Conservation (phyloP, 2,888 invertebrate genomes). For the Eumacrocentrus americanus region DNA sequence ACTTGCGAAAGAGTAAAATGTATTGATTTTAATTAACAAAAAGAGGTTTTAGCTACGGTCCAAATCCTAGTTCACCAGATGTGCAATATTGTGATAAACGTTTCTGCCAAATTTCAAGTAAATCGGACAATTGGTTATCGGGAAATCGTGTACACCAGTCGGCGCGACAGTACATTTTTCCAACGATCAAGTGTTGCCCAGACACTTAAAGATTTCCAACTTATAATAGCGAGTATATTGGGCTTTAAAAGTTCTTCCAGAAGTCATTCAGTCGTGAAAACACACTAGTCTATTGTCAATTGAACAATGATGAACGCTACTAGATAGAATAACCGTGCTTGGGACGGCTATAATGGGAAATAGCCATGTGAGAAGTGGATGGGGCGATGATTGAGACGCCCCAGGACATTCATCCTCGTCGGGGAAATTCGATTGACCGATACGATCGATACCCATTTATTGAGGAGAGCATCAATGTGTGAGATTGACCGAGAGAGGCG, state of each 20-base stretch:
- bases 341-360: slow-evolving; percentile 11
- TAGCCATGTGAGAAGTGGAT: slow-evolving; percentile 1
- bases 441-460: slow-evolving; percentile 16
- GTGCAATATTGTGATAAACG: too few species aligned
- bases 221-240: not conserved
- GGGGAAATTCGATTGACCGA: slow-evolving; percentile 19
- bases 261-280: not conserved
- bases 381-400: slow-evolving; percentile 9
- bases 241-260: not conserved
- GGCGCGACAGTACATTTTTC: too few species aligned
- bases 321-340: not conserved
- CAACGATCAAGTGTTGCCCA: too few species aligned
- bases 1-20: too few species aligned
- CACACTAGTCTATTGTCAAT: slow-evolving; percentile 5
- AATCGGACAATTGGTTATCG: too few species aligned
- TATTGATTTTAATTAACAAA: too few species aligned
- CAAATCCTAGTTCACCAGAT: too few species aligned
- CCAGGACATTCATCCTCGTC: slow-evolving; percentile 16
- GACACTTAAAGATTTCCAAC: too few species aligned
- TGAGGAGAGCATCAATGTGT: not conserved
- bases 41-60: too few species aligned
- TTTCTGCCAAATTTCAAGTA: too few species aligned
- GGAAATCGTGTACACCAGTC: too few species aligned
- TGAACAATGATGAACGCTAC: not conserved
- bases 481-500: not conserved